These are phyloP conservation scores for Melinopterus prodromus DNA, from an alignment of 2,888 invertebrate species.

Conservation along the genomic window DNA sequence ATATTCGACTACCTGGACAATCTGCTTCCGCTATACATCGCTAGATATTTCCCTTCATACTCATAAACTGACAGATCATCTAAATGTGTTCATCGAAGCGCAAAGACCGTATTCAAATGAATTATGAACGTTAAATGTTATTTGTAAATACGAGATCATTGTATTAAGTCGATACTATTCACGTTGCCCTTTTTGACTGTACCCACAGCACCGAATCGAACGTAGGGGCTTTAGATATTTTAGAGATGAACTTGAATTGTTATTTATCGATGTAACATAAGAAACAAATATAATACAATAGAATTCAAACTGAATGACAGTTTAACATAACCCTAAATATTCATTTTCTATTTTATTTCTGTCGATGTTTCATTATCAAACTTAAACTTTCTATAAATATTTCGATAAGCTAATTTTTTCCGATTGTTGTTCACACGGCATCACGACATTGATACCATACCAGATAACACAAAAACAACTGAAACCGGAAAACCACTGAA, in stretches of 20 bases:
- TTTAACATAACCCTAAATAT: too few relatives aligned
- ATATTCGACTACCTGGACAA: conserved; percentile 29
- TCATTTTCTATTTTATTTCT: background rate
- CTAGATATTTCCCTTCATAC: background rate
- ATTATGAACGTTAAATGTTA: background rate
- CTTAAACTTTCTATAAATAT: background rate
- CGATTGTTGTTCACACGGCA: conserved; percentile 30
- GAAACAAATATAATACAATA: too few relatives aligned
- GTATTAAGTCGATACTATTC: background rate
- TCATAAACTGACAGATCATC: background rate
- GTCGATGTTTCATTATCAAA: background rate
- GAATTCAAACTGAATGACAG: too few relatives aligned
- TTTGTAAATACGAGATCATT: conserved; percentile 14
- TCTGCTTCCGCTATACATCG: conserved; percentile 27
- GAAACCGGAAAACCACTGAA: conserved; percentile 57
- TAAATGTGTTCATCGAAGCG: background rate
- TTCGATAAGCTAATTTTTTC: background rate
- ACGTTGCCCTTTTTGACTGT: background rate
- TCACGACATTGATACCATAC: conserved; percentile 41
- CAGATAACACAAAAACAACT: conserved; percentile 36
- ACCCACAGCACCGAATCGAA: background rate
- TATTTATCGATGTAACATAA: too few relatives aligned
- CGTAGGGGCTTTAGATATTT: too few relatives aligned
- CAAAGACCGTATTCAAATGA: conserved; percentile 17
- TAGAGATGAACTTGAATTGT: too few relatives aligned